Conservation (phyloP, 2,113 vertebrate species). For the Aepyceros melampus region DNA sequence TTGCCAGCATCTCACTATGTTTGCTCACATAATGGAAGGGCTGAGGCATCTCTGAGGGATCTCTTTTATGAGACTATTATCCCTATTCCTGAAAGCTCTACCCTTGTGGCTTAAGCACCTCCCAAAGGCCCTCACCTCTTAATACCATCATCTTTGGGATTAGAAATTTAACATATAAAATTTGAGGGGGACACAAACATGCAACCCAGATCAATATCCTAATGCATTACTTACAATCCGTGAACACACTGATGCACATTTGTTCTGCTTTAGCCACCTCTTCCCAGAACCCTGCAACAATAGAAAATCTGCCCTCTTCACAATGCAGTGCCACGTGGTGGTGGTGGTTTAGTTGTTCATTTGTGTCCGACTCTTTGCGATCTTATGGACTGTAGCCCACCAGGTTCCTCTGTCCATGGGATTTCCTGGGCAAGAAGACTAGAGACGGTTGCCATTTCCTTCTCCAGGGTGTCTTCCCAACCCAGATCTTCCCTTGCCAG, state of each 20-base stretch:
- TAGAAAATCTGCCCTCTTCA: not conserved
- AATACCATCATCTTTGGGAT: not conserved
- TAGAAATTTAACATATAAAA: not conserved
- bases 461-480: not conserved
- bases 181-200: not conserved
- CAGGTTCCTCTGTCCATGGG: not conserved
- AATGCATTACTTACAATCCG: not conserved
- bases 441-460: not conserved
- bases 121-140: not conserved
- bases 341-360: not conserved
- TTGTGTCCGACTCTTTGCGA: fast-evolving
- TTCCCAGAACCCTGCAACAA: not conserved
- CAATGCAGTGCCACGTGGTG: not conserved
- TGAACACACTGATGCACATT: not conserved
- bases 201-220: not conserved
- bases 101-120: not conserved
- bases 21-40: not conserved
- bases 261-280: not conserved
- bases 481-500: not conserved
- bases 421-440: not conserved
- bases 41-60: not conserved
- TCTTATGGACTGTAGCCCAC: not conserved
- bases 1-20: not conserved
- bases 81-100: not conserved
- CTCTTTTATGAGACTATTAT: not conserved